phyloP scores from a whole-genome alignment of 1,140 invertebrate genomes.

The Leptinotarsa undecemlineata region DNA sequence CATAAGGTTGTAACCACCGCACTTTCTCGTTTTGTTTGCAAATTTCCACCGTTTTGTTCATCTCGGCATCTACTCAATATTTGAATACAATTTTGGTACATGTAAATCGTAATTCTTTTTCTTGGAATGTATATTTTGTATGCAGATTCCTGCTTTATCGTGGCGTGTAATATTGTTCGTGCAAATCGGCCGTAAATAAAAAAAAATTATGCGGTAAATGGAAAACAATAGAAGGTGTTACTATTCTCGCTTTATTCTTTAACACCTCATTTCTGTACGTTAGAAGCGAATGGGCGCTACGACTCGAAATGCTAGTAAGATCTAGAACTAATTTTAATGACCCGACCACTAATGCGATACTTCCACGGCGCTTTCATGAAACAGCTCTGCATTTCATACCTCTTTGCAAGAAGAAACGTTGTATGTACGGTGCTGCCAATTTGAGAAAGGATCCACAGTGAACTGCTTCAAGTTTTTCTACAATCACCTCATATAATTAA shows the following conservation, averaged over 20 bases:
- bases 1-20: slow-evolving; percentile 21
- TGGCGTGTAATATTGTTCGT: slow-evolving; percentile 40
- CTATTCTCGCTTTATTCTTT: slow-evolving; percentile 33
- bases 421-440: too few relatives aligned
- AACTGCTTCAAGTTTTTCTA: too few relatives aligned
- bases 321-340: neutral
- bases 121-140: slow-evolving; percentile 35
- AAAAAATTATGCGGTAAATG: slow-evolving; percentile 20
- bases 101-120: slow-evolving; percentile 38
- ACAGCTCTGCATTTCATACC: neutral
- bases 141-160: slow-evolving; percentile 43
- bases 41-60: slow-evolving; percentile 40
- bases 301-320: neutral
- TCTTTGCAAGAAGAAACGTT: neutral
- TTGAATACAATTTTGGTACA: slow-evolving; percentile 48
- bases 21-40: slow-evolving; percentile 43
- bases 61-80: slow-evolving; percentile 43
- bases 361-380: slow-evolving; percentile 3
- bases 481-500: too few relatives aligned
- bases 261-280: slow-evolving; percentile 31
- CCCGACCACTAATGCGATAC: neutral
- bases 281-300: neutral
- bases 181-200: slow-evolving; percentile 7
- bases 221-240: slow-evolving; percentile 42
- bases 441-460: too few relatives aligned